Base-by-base conservation (phyloP, 2,888 invertebrate species). In the Chouioia cunea region DNA sequence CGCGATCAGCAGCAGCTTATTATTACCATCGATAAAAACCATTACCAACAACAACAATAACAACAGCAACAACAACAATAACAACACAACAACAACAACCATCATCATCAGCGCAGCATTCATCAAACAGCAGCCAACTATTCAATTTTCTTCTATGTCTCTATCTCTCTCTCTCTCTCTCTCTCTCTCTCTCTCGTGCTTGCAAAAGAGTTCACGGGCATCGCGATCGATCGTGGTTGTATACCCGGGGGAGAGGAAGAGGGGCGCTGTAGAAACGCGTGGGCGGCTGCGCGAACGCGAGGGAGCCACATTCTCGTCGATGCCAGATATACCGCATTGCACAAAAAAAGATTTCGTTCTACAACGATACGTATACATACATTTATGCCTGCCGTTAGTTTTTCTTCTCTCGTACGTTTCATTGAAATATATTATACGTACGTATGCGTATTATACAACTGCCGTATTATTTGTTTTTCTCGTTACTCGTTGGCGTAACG, bases 301-400 rank as follows among this genome's bases (percentile, higher is more conserved):
- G 36, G 36, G 23, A 16, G 20, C 57, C 57, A 20, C 57, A 36
- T 15, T 18, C 58, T 16, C 18, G n/a, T 18, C n/a, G 27, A 4
- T 12, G 10, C 12, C 14, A 15, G 57, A 58, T 58, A 50, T 67
- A 67, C 64, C 60, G 70, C 67, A 70, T 65, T 73, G 73, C 70
- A 73, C 70, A 73, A 70, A 73, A 47, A 47, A 27, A 27, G 6
- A 27, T 4, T 12, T 53, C 22, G 20, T 53, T 53, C 23, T 22
- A 15, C 15, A n/a, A n/a, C n/a, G n/a, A 47, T 15, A 57, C 20
- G 15, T 43, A 27, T 22, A 54, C 56, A 18, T 8, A 4, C 20
- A 44, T 14, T 6, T 14, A 56, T 56, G 10, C 44, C 23, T 27
- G 23, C 22, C 23, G 53, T 22, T 14, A 20, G 22, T 52, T 52